Evolutionary conservation across 2,113 vertebrate species (phyloP), one percentile per base, ranked within the genome.

Genomic region (Poeciliopsis occidentalis): DNA sequence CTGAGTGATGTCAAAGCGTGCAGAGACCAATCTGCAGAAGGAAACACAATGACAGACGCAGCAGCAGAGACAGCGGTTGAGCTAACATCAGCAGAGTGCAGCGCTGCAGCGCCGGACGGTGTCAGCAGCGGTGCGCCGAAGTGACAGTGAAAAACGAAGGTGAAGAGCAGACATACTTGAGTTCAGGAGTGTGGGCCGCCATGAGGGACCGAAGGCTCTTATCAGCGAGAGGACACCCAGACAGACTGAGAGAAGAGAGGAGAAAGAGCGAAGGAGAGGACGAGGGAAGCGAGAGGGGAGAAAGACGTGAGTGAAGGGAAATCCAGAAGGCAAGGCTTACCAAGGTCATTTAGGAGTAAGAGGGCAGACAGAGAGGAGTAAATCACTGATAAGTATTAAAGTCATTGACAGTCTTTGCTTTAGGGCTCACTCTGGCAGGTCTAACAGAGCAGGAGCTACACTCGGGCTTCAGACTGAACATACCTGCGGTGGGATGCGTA

Each of bases 211-310:
- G 97, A 94, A 99, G 97, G 95, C 98, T 99, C 96, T 99, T 99
- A 97, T 99, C 97, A 97, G 97, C 97, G 95, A 99, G 97, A 97
- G 97, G 97, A 95, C 97, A 99, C 96, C 97, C 97, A 98, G 97
- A 99, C 92, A 99, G 96, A 96, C 97, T 99, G 96, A 96, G 88
- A 71, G 60, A 41, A 32, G 61, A 44, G 67, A 71, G 68, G 63
- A 66, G 64, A 51, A 63, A 47, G 64, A 69, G 79, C 7, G 32
- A 63, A 78, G 71, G 76, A 67, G 51, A 66, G 81, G 29, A 4
- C 5, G 77, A 78, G 63, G 75, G 19, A 29, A 73, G 64, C 68
- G 70, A 76, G 76, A 83, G 69, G 64, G 64, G 57, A 82, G 70
- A 81, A 84, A 81, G 77, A 85, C 51, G 32, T 87, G 85, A 89